Base-by-base conservation (phyloP, 30 jellyfish, hydroid and myxozoan species). In the Catostylus mosaicus region DNA sequence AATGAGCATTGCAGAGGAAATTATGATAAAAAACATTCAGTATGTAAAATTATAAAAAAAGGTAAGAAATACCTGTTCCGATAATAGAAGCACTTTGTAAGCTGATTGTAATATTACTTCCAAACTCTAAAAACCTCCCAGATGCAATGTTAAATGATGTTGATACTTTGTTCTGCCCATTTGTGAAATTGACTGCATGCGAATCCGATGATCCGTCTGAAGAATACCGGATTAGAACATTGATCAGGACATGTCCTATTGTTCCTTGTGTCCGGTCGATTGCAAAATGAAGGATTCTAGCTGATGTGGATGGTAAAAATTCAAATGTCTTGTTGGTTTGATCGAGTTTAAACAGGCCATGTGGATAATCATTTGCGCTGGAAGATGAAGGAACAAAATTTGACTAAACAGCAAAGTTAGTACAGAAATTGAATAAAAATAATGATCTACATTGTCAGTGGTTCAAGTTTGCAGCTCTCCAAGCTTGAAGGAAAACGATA, bases 311-410 rank as follows among this genome's bases (percentile, higher is more conserved):
- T 20, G 94, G 70, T 30, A 48, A 34, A 72, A 72, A 59, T 20
- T 62, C 88, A 27, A 94, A 46, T 40, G 64, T 36, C 27, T 71
- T 65, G 27, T 66, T 67, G 14, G 94, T 46, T 40, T 65, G 77
- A 30, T 30, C 32, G 14, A 94, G 70, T 22, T 37, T 37, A 69
- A 94, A 94, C 0, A 88, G 54, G 27, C 99, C 99, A 61, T 87
- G 89, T 22, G 99, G 99, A 67, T 81, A 66, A 51, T 84, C 99
- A 73, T 94, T 94, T 30, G 88, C 99, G 62, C 99, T 94, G 72
- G 16, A 94, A 63, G 23, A 33, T 12, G 47, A 59, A 5, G 23
- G 18, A n/a, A 10, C 1, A 20, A 59, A 59, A 48, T 9, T 48
- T 4, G n/a, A n/a, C n/a, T n/a, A n/a, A n/a, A n/a, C n/a, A n/a